These are phyloP conservation scores for Brachionus sp. DNA, from an alignment of 1,140 invertebrate species.

Conservation along the genomic window DNA sequence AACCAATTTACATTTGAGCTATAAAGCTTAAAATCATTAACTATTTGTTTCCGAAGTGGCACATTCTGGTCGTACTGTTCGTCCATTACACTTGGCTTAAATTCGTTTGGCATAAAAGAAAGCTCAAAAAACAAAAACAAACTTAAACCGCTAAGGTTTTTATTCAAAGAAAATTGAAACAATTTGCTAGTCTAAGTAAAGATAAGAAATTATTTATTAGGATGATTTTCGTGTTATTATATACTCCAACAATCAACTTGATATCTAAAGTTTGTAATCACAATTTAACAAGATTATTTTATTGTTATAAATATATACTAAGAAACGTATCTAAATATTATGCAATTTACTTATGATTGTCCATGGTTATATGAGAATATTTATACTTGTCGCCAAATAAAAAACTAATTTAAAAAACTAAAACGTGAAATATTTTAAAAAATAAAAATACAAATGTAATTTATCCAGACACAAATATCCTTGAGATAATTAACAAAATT, in stretches of 20 bases:
- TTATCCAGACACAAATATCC: background rate
- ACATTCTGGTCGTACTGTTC: background rate
- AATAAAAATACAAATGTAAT: background rate
- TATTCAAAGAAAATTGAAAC: background rate
- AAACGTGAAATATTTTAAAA: background rate
- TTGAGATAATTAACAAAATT: background rate
- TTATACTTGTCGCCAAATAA: background rate
- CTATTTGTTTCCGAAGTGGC: background rate
- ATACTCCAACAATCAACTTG: background rate
- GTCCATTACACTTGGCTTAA: conserved; percentile 21
- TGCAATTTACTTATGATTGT: too few relatives aligned
- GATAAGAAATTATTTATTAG: conserved; percentile 18
- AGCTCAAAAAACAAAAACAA: background rate
- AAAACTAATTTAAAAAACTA: background rate
- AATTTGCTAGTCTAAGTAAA: conserved; percentile 21
- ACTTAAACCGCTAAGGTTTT: background rate
- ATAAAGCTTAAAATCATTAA: conserved; percentile 21
- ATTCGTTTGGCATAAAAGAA: background rate
- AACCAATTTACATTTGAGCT: conserved; percentile 38
- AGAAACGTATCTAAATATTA: too few relatives aligned
- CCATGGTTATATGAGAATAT: background rate
- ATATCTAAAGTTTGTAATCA: background rate
- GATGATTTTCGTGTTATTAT: background rate
- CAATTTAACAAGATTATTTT: background rate
- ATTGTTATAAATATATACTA: background rate